Percentiles rank a stretch among this genome's conserved stretches.
Conservation (phyloP, 2,888 invertebrate genomes). For the Diaprepes abbreviatus region DNA sequence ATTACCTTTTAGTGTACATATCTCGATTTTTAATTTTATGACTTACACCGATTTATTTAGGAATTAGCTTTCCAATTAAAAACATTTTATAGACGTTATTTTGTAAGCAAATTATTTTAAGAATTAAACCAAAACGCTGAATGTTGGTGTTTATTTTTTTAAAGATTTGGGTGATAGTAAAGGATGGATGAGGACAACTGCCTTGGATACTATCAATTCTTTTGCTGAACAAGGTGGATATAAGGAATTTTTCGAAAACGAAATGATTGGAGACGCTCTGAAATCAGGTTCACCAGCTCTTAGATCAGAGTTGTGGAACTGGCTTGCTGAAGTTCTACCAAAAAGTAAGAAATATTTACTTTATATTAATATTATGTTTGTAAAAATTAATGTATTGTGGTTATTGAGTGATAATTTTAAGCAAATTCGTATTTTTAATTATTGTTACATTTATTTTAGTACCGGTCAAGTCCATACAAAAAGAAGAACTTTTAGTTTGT, state of each 20-base stretch:
- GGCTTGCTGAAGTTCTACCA: conserved; percentile 88
- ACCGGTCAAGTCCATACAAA: conserved; percentile 79
- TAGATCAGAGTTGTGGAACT: conserved; percentile 85
- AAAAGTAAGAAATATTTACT: conserved; percentile 68
- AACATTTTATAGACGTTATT: too few relatives aligned
- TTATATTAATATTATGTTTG: neutral
- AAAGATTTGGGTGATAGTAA: conserved; percentile 80
- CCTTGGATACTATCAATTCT: conserved; percentile 85
- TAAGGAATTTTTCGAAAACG: conserved; percentile 87
- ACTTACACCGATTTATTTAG: too few relatives aligned
- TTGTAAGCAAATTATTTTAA: too few relatives aligned
- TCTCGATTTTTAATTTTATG: too few relatives aligned
- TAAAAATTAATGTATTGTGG: too few relatives aligned
- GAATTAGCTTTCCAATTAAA: too few relatives aligned
- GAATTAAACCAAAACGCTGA: too few relatives aligned
- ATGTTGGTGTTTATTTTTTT: conserved; percentile 36
- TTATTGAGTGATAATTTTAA: too few relatives aligned
- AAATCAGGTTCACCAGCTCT: conserved; percentile 88
- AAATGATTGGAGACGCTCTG: conserved; percentile 90
- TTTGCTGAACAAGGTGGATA: conserved; percentile 88
- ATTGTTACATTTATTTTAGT: conserved; percentile 65
- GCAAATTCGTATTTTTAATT: neutral
- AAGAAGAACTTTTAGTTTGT: conserved; percentile 85
- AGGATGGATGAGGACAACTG: conserved; percentile 84
- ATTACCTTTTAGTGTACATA: too few relatives aligned